A percentile compares a stretch with the other conserved stretches of the same genome.
Conservation (phyloP, 1,140 invertebrate genomes). For the Gonioctena quinquepunctata region DNA sequence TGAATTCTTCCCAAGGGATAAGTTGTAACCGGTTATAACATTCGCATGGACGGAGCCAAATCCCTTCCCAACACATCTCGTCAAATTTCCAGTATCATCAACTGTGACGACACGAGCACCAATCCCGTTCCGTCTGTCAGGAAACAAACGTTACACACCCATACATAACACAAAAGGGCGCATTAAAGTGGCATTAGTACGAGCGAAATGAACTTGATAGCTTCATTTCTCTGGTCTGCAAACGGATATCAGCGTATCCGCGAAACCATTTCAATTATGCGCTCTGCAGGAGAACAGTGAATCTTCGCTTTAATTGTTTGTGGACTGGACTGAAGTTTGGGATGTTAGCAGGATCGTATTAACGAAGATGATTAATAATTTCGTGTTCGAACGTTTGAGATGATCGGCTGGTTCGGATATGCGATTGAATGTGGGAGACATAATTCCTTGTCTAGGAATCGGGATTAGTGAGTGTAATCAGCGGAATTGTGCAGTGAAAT, state of each 20-base stretch:
- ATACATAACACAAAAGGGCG: too few species aligned
- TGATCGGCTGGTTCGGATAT: background rate
- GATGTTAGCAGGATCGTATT: background rate
- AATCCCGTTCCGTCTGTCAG: too few species aligned
- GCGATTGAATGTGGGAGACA: background rate
- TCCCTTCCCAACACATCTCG: too few species aligned
- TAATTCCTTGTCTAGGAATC: background rate
- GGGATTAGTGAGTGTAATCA: too few species aligned
- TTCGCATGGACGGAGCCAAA: too few species aligned
- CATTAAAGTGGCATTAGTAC: background rate
- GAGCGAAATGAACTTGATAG: slow-evolving; percentile 6
- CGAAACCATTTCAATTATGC: slow-evolving; percentile 17
- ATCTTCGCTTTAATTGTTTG: slow-evolving; percentile 6
- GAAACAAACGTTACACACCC: too few species aligned
- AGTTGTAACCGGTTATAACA: too few species aligned
- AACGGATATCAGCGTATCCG: slow-evolving; percentile 5
- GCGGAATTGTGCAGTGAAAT: too few species aligned
- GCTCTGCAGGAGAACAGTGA: background rate
- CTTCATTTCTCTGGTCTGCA: slow-evolving; percentile 4
- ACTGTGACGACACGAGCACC: too few species aligned
- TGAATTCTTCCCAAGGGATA: too few species aligned
- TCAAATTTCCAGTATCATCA: too few species aligned
- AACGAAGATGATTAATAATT: background rate
- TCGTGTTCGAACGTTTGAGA: background rate
- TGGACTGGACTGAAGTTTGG: background rate